These are phyloP conservation scores for Acrocyrtus sp. DNA, from an alignment of 2,888 invertebrate species.

Conservation along the genomic window DNA sequence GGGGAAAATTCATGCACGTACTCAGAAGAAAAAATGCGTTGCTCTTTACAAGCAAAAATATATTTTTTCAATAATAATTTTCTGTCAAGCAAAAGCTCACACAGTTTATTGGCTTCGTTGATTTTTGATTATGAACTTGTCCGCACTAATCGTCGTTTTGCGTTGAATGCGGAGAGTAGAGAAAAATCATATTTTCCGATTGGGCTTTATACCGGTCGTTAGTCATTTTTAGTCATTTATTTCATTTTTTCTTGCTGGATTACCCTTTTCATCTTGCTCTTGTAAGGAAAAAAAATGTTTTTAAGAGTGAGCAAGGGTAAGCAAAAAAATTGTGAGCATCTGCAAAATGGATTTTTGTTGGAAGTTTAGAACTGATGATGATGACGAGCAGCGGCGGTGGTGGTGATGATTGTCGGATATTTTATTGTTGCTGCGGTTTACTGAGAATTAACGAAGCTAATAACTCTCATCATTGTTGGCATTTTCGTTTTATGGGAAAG, in stretches of 20 bases:
- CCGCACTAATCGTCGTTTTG: no score
- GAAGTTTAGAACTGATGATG: slow-evolving; percentile 5
- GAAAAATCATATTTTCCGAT: no score
- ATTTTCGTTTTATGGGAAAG: slow-evolving; percentile 26
- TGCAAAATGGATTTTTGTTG: slow-evolving; percentile 8
- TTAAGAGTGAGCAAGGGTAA: neutral
- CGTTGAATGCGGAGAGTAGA: no score
- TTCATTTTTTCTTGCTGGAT: slow-evolving; percentile 4
- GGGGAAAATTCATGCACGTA: no score
- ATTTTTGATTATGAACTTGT: neutral
- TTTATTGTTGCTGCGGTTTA: slow-evolving; percentile 43
- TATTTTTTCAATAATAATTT: no score
- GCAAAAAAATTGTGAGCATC: neutral
- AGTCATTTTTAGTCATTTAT: no score
- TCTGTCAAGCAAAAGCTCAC: no score
- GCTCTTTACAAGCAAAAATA: no score
- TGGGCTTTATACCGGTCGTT: no score
- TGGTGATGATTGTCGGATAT: slow-evolving; percentile 4
- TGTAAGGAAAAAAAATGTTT: slow-evolving; percentile 13
- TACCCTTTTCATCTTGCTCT: slow-evolving; percentile 2
- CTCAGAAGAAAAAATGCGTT: no score
- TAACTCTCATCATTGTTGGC: slow-evolving; percentile 28
- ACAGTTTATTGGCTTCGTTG: neutral
- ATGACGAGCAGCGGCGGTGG: slow-evolving; percentile 15
- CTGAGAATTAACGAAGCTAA: slow-evolving; percentile 36